phyloP scores from a whole-genome alignment of 2,797 vertebrate species.

The Aulostomus chinensis region DNA sequence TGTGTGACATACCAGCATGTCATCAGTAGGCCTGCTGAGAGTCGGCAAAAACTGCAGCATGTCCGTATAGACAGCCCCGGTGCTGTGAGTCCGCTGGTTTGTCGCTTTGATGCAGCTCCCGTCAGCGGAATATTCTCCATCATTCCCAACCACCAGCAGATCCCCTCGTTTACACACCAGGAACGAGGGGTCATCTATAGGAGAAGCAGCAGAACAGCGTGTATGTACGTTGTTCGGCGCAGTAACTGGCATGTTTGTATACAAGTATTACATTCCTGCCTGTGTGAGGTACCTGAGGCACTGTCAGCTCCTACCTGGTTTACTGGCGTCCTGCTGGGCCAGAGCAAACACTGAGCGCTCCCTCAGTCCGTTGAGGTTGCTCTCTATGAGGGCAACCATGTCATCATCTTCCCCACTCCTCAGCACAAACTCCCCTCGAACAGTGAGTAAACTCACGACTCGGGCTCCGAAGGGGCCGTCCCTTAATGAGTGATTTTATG shows the following conservation, averaged over 20 bases:
- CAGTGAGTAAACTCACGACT: slow-evolving; percentile 80
- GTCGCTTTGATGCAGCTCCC: slow-evolving; percentile 77
- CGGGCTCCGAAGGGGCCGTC: slow-evolving; percentile 64
- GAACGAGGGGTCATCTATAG: slow-evolving; percentile 74
- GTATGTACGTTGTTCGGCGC: no score
- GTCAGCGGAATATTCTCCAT: slow-evolving; percentile 59
- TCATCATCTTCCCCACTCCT: slow-evolving; percentile 70
- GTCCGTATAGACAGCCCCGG: slow-evolving; percentile 77
- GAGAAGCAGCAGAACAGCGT: not conserved
- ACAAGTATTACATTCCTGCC: no score
- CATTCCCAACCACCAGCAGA: slow-evolving; percentile 82
- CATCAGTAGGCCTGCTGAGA: slow-evolving; percentile 80
- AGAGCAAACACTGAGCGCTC: slow-evolving; percentile 85
- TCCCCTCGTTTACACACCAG: slow-evolving; percentile 88
- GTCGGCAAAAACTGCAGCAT: slow-evolving; percentile 84
- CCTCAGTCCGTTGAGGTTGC: slow-evolving; percentile 86
- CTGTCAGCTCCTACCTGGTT: slow-evolving; percentile 52
- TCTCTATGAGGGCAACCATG: slow-evolving; percentile 81
- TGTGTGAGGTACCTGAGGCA: rapidly evolving
- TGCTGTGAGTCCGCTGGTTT: slow-evolving; percentile 83
- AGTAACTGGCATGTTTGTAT: no score
- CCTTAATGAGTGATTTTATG: slow-evolving; percentile 57
- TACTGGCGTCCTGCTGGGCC: slow-evolving; percentile 79
- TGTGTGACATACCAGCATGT: slow-evolving; percentile 81
- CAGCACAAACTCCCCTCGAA: slow-evolving; percentile 84